These are phyloP conservation scores for Pocillopora verrucosa DNA, from an alignment of 64 coral and sea anemone genomes.

Conservation along the genomic window DNA sequence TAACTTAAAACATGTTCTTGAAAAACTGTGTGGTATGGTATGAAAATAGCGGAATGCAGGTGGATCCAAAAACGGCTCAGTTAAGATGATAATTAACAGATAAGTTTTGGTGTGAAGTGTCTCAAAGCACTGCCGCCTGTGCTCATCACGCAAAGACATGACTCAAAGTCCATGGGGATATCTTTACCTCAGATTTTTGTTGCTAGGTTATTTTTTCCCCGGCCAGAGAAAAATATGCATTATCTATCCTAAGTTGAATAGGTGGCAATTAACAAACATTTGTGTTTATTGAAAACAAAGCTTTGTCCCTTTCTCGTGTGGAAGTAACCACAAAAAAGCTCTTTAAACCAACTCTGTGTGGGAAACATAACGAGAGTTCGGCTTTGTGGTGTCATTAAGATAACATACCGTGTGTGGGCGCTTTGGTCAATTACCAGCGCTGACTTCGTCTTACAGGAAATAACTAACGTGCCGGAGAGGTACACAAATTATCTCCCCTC, in stretches of 20 bases:
- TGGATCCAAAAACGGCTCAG: not conserved
- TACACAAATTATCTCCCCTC: too few species aligned
- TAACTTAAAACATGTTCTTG: not conserved
- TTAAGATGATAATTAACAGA: not conserved
- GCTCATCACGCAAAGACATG: not conserved
- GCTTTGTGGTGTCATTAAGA: not conserved
- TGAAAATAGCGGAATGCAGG: not conserved
- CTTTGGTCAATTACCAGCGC: too few species aligned
- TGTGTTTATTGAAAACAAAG: not conserved
- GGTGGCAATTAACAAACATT: too few species aligned
- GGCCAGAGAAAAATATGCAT: too few species aligned
- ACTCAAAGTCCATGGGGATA: too few species aligned
- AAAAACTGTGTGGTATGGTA: not conserved
- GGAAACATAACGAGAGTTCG: not conserved
- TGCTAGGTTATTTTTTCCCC: too few species aligned
- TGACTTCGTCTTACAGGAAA: too few species aligned
- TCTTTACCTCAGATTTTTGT: too few species aligned
- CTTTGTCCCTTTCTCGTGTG: not conserved
- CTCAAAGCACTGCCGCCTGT: too few species aligned
- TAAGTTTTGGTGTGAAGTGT: not conserved
- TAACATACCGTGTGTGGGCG: constrained; percentile 3
- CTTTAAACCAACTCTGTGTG: not conserved
- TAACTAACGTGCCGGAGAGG: too few species aligned
- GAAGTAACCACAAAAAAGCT: not conserved
- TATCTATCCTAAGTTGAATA: too few species aligned